Evolutionary conservation across 2,888 invertebrate genomes (phyloP), one percentile per base, ranked within the genome.

Genomic region (Hirtodrosophila histrioides): DNA sequence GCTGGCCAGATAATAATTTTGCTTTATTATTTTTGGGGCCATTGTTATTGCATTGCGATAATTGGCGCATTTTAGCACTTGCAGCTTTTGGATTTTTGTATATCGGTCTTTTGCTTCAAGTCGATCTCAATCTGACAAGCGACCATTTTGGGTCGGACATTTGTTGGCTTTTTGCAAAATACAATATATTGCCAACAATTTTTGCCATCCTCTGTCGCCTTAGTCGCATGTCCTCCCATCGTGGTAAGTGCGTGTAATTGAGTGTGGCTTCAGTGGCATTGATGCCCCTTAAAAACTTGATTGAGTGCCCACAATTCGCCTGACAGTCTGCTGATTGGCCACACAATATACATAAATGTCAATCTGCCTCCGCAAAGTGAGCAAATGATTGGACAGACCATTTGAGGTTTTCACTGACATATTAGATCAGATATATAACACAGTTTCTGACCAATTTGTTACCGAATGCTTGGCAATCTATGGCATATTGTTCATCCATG

Each of bases 51-150:
- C 75, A 85, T 53, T 69, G 69, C 54, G 81, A 74, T 82, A 86
- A 82, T 82, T 82, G 86, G 74, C 67, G 74, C 74, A 71, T 86
- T 86, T 82, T 71, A 86, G 69, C 83, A 81, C 86, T 85, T 79
- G 75, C 82, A 62, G 64, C 70, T 69, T 55, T 53, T 44, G 9
- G 60, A 40, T 31, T 49, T 36, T 56, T 65, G 43, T 51, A 7
- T 41, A 31, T 9, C 31, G 4, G 27, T 4, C 27, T 27, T 51
- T 33, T 56, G 62, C 63, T 51, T 56, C 65, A 31, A 51, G 58
- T 12, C 11, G 64, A 85, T 79, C 83, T 71, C 64, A 82, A 82
- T 80, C 69, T 78, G 79, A 64, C 71, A 78, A 78, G 70, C 75
- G 63, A 9, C 74, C 69, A 82, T 79, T 74, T 73, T 27, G 58